Base-by-base conservation (phyloP, 2,113 vertebrate genomes). In the Halcyon malimbica region DNA sequence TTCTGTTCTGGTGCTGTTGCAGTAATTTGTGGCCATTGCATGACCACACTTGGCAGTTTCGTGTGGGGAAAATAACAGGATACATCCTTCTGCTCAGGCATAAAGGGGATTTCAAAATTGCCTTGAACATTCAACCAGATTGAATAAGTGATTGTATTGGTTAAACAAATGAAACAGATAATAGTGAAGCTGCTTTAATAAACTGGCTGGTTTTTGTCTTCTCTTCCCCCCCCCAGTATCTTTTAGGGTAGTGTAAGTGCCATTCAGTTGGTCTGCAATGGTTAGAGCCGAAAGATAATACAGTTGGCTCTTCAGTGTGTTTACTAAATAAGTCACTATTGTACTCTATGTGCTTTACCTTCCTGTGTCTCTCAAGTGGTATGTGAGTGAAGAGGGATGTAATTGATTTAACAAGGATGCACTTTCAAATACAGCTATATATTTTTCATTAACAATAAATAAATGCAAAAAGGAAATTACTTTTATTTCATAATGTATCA, bases 11-110 rank as follows among this genome's bases (percentile, higher is more conserved):
- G 51, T 10, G 5, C 18, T 63, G 71, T 37, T 93, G 25, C 53
- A 1, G 44, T 77, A 80, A 94, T 86, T 86, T 94, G 82, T 5
- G 29, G 68, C 29, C 5, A 2, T 51, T 90, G 33, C 71, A 19
- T 90, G 87, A 80, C 90, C 67, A 77, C n/a, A 33, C 44, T 88
- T 88, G 78, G 71, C 63, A 46, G 59, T 56, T 68, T 82, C 24
- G 33, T 14, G 13, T 60, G 35, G 35, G 77, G 71, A 54, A 64
- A 23, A 37, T 28, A 93, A 70, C 35, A 70, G 46, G 42, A 35
- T 79, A 12, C 71, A 74, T n/a, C n/a, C 44, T 88, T 93, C 54
- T 93, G 44, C 44, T 90, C 25, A n/a, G 68, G 48, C 15, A 16
- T 33, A 56, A 83, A 77, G 17, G 20, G 20, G 20, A 42, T 86